Evolutionary conservation across 1,140 invertebrate genomes (phyloP).

Genomic region (Zaprionus tsacasi): DNA sequence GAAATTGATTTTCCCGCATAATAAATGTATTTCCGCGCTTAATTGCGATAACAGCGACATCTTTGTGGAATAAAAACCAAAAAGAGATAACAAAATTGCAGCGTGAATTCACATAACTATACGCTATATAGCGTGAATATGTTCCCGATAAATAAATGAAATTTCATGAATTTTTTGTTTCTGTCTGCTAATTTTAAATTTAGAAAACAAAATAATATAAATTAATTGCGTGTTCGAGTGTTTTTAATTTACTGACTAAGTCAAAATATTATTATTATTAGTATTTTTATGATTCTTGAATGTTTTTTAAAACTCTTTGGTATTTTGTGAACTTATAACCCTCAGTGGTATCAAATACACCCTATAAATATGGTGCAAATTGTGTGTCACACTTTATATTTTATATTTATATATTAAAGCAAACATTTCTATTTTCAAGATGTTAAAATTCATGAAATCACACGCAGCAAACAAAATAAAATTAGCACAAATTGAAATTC

Average conservation of each 20-base stretch:
- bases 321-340: neutral
- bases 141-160: neutral
- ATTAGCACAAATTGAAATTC: conserved; percentile 3
- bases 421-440: conserved; percentile 6
- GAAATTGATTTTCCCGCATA: conserved; percentile 58
- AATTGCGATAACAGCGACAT: conserved; percentile 63
- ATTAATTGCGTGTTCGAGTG: too few relatives aligned
- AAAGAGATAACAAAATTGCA: neutral
- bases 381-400: neutral
- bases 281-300: too few relatives aligned
- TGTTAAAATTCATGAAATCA: conserved; percentile 10
- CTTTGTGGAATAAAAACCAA: conserved; percentile 57
- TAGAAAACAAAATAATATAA: too few relatives aligned
- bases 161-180: neutral
- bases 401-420: neutral
- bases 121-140: neutral
- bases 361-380: neutral
- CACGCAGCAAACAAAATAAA: conserved; percentile 1
- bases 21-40: conserved; percentile 65
- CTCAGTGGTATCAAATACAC: neutral
- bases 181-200: neutral
- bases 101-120: neutral
- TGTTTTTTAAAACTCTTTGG: neutral
- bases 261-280: too few relatives aligned
- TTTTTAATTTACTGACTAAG: too few relatives aligned